Percentiles rank a stretch among this genome's conserved stretches.
Conservation (phyloP, 2,797 vertebrate species). For the Parotocinclus haroldoi region DNA sequence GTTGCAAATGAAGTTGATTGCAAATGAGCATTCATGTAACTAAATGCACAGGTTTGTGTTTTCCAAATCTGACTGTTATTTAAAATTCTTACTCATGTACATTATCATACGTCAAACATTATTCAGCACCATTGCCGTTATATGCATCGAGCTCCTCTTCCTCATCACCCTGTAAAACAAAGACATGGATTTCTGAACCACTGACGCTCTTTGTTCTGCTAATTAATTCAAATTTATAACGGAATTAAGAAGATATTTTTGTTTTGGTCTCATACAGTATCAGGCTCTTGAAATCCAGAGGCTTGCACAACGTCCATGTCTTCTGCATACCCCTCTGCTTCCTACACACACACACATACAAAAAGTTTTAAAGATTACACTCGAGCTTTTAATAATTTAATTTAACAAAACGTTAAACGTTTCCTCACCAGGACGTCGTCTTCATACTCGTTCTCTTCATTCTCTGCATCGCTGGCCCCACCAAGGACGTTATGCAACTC, state of each 20-base stretch:
- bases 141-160: slow-evolving; percentile 5
- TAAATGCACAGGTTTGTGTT: too few relatives aligned
- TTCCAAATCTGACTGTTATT: too few relatives aligned
- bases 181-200: not conserved
- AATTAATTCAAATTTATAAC: too few relatives aligned
- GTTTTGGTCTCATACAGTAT: slow-evolving; percentile 22
- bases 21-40: too few relatives aligned
- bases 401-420: not conserved
- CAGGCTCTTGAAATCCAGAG: slow-evolving; percentile 33
- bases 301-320: slow-evolving; percentile 20
- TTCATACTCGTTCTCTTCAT: slow-evolving; percentile 1
- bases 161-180: slow-evolving; percentile 29
- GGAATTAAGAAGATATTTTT: too few relatives aligned
- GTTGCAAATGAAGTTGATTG: too few relatives aligned
- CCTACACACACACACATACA: slow-evolving; percentile 14
- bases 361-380: too few relatives aligned
- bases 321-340: slow-evolving; percentile 21
- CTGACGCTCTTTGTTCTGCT: too few relatives aligned
- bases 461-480: not conserved
- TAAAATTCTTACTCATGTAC: too few relatives aligned
- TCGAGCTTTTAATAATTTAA: not conserved
- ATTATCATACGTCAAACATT: not conserved
- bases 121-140: not conserved
- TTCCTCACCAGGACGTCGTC: slow-evolving; percentile 22
- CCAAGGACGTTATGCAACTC: not conserved